Evolutionary conservation across 2,113 vertebrate genomes (phyloP).

Genomic region (Chrysochloris asiatica): DNA sequence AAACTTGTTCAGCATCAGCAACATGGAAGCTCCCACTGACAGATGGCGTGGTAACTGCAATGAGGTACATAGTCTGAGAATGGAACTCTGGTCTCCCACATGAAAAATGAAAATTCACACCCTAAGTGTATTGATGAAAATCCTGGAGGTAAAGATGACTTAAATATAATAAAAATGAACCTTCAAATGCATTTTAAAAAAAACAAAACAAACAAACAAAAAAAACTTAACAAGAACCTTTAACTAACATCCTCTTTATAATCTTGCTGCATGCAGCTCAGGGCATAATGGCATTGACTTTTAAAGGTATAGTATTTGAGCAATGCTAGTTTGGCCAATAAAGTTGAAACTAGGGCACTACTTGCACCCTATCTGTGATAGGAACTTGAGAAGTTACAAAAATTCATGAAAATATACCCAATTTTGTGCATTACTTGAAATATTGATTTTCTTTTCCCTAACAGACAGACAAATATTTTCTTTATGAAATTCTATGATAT

Average conservation of each 20-base stretch:
- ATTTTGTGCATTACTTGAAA: neutral
- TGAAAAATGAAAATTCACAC: neutral
- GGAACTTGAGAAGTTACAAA: neutral
- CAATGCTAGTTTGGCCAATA: neutral
- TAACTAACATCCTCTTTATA: neutral
- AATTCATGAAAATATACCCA: neutral
- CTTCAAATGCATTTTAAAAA: constrained; percentile 3
- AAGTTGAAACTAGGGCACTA: neutral
- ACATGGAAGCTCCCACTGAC: neutral
- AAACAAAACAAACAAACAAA: too few species aligned
- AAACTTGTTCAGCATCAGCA: neutral
- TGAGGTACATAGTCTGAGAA: neutral
- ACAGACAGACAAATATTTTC: neutral
- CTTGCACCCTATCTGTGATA: neutral
- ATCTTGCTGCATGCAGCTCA: neutral
- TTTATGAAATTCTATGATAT: neutral
- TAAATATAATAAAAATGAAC: constrained; percentile 12
- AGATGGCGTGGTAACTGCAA: neutral
- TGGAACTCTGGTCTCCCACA: neutral
- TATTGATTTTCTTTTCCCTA: neutral
- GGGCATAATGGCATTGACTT: neutral
- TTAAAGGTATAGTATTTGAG: neutral
- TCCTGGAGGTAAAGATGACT: neutral
- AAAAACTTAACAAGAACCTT: neutral
- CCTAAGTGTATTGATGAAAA: neutral